Conservation (phyloP, 2,113 vertebrate species). For the Gyps fulvus region DNA sequence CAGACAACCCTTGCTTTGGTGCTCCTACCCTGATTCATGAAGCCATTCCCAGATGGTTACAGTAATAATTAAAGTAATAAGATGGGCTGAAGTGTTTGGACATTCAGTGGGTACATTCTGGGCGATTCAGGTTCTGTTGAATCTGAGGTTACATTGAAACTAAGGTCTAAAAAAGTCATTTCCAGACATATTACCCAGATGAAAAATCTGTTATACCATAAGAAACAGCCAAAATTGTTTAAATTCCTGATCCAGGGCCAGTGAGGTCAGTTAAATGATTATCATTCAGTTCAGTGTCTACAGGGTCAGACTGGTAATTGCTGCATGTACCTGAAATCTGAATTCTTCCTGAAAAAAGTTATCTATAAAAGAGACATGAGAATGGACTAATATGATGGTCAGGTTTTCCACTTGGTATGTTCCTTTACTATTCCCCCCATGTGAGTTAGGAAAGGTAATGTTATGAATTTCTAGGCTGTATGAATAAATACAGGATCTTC, state of each 20-base stretch:
- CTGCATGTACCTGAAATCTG: background rate
- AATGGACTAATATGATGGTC: background rate
- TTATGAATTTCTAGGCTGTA: background rate
- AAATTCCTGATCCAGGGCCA: background rate
- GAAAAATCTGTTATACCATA: background rate
- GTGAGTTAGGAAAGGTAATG: background rate
- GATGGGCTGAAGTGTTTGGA: background rate
- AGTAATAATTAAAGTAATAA: background rate
- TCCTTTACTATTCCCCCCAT: background rate
- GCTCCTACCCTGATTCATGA: background rate
- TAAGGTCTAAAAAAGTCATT: background rate
- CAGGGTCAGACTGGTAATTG: background rate
- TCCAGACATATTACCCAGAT: background rate
- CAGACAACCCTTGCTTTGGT: background rate
- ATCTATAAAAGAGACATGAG: background rate
- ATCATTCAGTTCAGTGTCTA: background rate
- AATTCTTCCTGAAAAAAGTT: background rate
- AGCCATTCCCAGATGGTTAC: background rate
- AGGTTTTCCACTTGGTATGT: background rate
- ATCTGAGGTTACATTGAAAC: background rate
- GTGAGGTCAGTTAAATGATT: background rate
- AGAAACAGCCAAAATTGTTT: background rate
- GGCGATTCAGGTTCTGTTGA: background rate
- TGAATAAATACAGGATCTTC: background rate
- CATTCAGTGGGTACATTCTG: background rate